Evolutionary conservation across 2,888 invertebrate genomes (phyloP).

Genomic region (Plutella xylostella): DNA sequence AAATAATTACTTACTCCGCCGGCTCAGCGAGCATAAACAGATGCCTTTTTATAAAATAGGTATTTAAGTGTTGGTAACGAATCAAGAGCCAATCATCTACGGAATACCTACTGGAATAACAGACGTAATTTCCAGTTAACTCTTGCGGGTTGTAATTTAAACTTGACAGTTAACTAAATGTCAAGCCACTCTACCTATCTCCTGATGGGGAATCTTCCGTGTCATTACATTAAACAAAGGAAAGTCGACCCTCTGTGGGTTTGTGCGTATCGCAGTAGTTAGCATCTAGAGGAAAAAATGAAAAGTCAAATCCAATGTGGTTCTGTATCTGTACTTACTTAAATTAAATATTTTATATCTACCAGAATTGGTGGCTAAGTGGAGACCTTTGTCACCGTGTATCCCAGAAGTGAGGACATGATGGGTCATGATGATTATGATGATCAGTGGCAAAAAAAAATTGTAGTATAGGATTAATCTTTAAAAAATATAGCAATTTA

Average conservation of each 20-base stretch:
- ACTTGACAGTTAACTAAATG: no score
- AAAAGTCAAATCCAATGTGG: constrained; percentile 3
- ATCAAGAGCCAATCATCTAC: neutral
- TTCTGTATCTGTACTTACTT: constrained; percentile 4
- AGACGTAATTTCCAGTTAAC: neutral
- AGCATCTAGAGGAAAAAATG: neutral
- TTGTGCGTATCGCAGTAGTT: neutral
- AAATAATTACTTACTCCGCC: neutral
- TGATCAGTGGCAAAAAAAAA: no score
- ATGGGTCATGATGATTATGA: no score
- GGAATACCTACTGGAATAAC: neutral
- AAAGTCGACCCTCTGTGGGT: neutral
- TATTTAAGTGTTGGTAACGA: no score
- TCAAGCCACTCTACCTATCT: no score
- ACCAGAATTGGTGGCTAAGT: no score
- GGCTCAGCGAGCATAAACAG: neutral
- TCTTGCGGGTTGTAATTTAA: neutral
- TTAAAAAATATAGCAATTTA: no score
- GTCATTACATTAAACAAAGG: constrained; percentile 5
- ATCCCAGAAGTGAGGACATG: no score
- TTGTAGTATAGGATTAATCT: no score
- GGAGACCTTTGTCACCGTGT: no score
- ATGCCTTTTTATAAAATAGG: neutral
- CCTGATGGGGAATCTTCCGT: constrained; percentile 2
- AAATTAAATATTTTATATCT: no score